phyloP scores from a whole-genome alignment of 64 coral and sea anemone genomes.

The Montipora sp. region DNA sequence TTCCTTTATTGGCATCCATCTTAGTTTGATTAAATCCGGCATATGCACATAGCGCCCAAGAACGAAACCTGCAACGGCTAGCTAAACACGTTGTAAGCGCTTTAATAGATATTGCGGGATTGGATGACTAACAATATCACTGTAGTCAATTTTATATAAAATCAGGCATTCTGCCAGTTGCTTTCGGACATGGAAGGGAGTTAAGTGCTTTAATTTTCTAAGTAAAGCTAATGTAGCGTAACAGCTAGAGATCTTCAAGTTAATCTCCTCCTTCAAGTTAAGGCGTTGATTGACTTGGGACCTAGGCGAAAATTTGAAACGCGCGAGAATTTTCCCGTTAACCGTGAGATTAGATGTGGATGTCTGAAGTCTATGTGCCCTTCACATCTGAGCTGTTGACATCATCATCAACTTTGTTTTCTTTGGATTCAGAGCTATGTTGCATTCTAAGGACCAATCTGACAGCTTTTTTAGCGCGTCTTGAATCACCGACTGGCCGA shows the following conservation, averaged over 20 bases:
- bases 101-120: too few species aligned
- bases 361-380: not conserved
- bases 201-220: too few species aligned
- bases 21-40: too few species aligned
- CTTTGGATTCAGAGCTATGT: conserved; percentile 27
- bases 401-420: conserved; percentile 42
- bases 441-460: conserved; percentile 22
- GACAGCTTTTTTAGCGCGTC: conserved; percentile 12
- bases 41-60: too few species aligned
- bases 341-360: not conserved
- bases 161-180: too few species aligned
- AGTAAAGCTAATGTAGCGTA: too few species aligned
- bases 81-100: too few species aligned
- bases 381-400: not conserved
- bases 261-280: conserved; percentile 24
- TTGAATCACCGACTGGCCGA: conserved; percentile 18
- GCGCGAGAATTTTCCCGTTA: not conserved
- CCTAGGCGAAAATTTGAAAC: not conserved
- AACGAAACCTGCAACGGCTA: too few species aligned
- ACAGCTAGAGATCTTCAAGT: not conserved
- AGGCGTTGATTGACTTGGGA: not conserved
- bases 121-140: too few species aligned
- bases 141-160: too few species aligned
- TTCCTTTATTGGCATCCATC: too few species aligned
- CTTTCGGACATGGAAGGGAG: too few species aligned